These are phyloP conservation scores for Ophioninae sp. DNA, from an alignment of 2,888 invertebrate genomes.

Conservation along the genomic window DNA sequence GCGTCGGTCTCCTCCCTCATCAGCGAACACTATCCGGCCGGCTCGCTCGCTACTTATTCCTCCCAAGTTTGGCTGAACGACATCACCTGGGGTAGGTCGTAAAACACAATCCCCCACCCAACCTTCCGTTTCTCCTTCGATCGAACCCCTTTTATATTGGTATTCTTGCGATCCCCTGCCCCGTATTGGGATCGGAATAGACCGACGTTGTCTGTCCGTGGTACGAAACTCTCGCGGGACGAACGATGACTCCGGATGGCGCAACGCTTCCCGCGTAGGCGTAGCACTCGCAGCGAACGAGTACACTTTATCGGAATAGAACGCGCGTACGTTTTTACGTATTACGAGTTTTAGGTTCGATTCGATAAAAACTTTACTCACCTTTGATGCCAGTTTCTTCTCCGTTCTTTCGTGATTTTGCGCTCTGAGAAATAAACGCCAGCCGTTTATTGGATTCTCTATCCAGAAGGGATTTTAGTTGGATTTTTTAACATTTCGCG, in stretches of 20 bases:
- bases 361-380: too few relatives aligned
- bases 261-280: not conserved
- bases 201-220: not conserved
- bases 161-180: not conserved
- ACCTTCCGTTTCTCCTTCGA: not conserved
- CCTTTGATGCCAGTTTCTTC: too few relatives aligned
- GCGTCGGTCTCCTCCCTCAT: conserved; percentile 77
- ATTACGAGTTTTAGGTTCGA: not conserved
- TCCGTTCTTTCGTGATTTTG: too few relatives aligned
- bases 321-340: not conserved
- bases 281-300: not conserved
- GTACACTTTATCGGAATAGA: not conserved
- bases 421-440: too few relatives aligned
- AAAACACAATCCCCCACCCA: conserved; percentile 2
- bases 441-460: too few relatives aligned
- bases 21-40: conserved; percentile 76
- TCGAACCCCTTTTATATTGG: not conserved
- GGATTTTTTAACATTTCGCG: not conserved
- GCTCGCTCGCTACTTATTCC: conserved; percentile 67
- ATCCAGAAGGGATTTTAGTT: too few relatives aligned
- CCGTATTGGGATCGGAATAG: not conserved
- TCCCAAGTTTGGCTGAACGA: conserved; percentile 79
- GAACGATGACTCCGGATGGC: not conserved
- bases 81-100: conserved; percentile 80
- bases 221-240: not conserved